A percentile compares a stretch with the other conserved stretches of the same genome.
Evolutionary conservation across 2,888 invertebrate species (phyloP).

Genomic region (Athalia rosae): DNA sequence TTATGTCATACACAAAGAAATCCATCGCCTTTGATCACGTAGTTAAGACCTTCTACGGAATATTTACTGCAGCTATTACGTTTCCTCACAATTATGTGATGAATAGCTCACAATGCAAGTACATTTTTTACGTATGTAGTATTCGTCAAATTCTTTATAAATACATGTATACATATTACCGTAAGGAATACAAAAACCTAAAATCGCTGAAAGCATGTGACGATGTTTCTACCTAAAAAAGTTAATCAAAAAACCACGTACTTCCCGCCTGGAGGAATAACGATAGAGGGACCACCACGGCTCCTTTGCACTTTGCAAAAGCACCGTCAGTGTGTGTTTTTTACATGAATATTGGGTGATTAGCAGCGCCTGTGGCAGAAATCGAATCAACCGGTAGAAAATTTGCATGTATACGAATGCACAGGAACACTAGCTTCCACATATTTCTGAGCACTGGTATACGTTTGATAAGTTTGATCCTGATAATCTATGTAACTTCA

Average conservation of each 20-base stretch:
- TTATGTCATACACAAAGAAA: not conserved
- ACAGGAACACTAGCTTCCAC: too few relatives aligned
- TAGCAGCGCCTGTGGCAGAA: too few relatives aligned
- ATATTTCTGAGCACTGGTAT: too few relatives aligned
- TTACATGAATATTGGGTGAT: too few relatives aligned
- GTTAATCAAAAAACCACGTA: conserved; percentile 29
- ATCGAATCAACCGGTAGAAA: too few relatives aligned
- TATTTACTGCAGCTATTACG: not conserved
- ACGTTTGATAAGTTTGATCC: too few relatives aligned
- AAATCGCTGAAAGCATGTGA: conserved; percentile 13
- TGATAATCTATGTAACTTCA: not conserved
- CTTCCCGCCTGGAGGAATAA: conserved; percentile 6
- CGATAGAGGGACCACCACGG: not conserved
- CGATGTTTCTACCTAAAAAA: conserved; percentile 22
- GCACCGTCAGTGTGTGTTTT: too few relatives aligned
- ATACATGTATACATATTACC: not conserved
- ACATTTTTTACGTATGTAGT: not conserved
- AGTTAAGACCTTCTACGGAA: conserved; percentile 4
- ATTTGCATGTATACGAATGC: too few relatives aligned
- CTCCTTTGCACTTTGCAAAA: too few relatives aligned
- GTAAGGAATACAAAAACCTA: not conserved
- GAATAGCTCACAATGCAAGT: not conserved
- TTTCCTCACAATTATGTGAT: not conserved
- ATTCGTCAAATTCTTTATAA: not conserved
- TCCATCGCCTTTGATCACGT: not conserved